Percentiles rank a stretch among this genome's conserved stretches.
These are phyloP conservation scores for Rhizoglyphus robini DNA, from an alignment of 1,140 invertebrate species.

Conservation along the genomic window DNA sequence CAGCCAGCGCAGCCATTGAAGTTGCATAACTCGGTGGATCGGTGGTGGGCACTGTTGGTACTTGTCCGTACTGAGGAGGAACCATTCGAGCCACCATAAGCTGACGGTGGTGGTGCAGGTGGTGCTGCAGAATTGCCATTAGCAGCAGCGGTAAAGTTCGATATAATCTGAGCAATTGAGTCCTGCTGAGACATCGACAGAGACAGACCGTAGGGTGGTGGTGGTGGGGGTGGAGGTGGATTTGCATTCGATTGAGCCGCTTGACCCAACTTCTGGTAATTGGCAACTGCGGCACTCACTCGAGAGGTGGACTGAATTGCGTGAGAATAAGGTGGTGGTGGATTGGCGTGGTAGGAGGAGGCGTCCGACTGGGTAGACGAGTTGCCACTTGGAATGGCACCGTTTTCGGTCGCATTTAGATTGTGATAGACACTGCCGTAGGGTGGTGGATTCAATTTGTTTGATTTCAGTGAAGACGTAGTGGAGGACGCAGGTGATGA, in stretches of 20 bases:
- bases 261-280: conserved; percentile 15
- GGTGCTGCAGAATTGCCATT: neutral
- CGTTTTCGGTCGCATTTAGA: too few species aligned
- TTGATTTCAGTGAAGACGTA: too few species aligned
- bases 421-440: too few species aligned
- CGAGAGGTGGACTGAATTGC: too few species aligned
- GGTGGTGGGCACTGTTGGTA: conserved; percentile 49
- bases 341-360: neutral
- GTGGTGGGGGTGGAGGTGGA: conserved; percentile 32
- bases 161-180: neutral
- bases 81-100: too few species aligned
- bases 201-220: conserved; percentile 24
- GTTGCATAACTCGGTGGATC: conserved; percentile 81
- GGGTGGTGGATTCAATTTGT: too few species aligned
- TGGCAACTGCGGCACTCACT: conserved; percentile 1
- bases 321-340: conserved; percentile 2
- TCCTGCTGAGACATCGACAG: neutral
- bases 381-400: too few species aligned
- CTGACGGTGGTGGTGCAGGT: neutral
- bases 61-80: too few species aligned
- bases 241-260: conserved; percentile 12
- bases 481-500: neutral
- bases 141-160: too few species aligned
- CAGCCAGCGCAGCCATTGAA: conserved; percentile 71
- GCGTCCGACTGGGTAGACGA: too few species aligned